phyloP scores from a whole-genome alignment of 2,888 invertebrate genomes.

The Polydrusus tereticollis region DNA sequence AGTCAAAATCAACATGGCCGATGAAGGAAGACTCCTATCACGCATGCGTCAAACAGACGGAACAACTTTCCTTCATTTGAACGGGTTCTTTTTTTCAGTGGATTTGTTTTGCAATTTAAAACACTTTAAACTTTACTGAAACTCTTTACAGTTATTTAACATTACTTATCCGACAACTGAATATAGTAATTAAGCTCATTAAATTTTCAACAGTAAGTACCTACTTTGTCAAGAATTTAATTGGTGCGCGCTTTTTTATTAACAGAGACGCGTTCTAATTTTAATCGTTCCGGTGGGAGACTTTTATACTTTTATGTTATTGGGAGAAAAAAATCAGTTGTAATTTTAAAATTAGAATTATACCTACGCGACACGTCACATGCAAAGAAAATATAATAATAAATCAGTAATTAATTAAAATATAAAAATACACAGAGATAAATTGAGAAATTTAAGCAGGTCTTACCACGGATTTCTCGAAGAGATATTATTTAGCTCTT shows the following conservation, averaged over 20 bases:
- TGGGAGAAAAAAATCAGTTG: too few species aligned
- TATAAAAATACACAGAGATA: too few species aligned
- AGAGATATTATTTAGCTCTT: too few species aligned
- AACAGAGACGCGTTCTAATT: neutral
- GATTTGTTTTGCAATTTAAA: conserved; percentile 42
- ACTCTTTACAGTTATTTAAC: conserved; percentile 38
- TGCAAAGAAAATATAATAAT: neutral
- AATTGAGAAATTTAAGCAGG: too few species aligned
- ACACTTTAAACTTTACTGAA: conserved; percentile 32
- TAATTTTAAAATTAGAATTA: neutral
- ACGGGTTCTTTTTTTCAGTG: conserved; percentile 40
- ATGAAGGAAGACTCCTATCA: conserved; percentile 16
- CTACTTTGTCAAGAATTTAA: neutral
- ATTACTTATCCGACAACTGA: conserved; percentile 17
- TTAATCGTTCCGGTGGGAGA: neutral
- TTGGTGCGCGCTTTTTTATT: neutral
- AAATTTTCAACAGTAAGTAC: conserved; percentile 27
- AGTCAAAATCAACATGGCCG: conserved; percentile 42
- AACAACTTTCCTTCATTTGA: conserved; percentile 43
- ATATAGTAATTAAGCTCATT: conserved; percentile 35
- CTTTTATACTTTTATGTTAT: neutral
- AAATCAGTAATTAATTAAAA: too few species aligned
- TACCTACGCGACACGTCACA: neutral
- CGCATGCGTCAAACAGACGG: conserved; percentile 35
- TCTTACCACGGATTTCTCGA: too few species aligned